These are phyloP conservation scores for Malaclemys terrapin DNA, from an alignment of 2,113 vertebrate genomes.

Conservation along the genomic window DNA sequence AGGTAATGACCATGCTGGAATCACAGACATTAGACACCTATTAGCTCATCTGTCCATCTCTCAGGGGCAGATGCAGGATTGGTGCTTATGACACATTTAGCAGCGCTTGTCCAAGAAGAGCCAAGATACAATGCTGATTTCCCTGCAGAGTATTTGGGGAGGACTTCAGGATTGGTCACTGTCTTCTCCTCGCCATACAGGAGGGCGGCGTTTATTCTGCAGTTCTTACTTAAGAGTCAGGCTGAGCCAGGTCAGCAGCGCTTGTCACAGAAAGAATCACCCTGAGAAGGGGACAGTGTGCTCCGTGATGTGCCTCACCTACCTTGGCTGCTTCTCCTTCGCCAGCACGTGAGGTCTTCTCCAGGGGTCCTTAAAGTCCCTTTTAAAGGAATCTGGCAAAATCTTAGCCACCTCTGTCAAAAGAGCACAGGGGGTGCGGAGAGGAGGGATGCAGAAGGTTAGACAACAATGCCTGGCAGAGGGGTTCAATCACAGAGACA, in stretches of 20 bases:
- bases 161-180: background rate
- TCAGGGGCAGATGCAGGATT: background rate
- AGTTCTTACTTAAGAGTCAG: background rate
- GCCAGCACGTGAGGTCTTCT: conserved; percentile 81
- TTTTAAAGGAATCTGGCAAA: conserved; percentile 85
- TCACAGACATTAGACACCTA: background rate
- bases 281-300: background rate
- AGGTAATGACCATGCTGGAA: background rate
- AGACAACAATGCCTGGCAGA: background rate
- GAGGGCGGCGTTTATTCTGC: background rate
- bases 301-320: background rate
- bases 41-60: background rate
- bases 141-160: background rate
- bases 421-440: background rate
- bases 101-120: background rate
- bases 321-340: conserved; percentile 82
- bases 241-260: background rate
- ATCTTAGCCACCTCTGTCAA: conserved; percentile 87
- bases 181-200: background rate
- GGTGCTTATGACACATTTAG: background rate
- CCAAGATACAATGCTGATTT: background rate
- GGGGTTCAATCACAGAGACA: background rate
- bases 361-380: conserved; percentile 88
- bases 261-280: background rate
- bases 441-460: background rate